phyloP scores from a whole-genome alignment of 2,113 vertebrate genomes.

The Zosterops japonicus region DNA sequence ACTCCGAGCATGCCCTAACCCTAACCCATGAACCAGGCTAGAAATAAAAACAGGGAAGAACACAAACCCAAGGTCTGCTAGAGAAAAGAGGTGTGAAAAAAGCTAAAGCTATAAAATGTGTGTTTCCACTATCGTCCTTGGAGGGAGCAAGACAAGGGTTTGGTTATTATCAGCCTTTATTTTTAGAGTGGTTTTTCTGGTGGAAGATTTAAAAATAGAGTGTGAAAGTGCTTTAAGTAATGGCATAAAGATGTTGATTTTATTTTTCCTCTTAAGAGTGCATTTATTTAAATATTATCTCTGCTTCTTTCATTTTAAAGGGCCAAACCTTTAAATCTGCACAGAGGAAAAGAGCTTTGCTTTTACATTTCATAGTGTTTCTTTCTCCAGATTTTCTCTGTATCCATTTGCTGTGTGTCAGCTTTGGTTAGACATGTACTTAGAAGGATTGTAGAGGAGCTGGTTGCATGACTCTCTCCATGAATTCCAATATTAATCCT shows the following conservation, averaged over 20 bases:
- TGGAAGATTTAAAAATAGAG: background rate
- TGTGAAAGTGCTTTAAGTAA: background rate
- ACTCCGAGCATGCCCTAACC: background rate
- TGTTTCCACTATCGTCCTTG: background rate
- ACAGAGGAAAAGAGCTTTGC: background rate
- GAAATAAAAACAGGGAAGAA: background rate
- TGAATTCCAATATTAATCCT: background rate
- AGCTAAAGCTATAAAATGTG: background rate
- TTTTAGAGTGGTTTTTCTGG: background rate
- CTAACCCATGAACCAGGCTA: background rate
- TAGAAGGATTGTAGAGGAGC: background rate
- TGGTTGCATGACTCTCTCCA: background rate
- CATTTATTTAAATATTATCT: background rate
- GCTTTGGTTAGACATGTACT: background rate
- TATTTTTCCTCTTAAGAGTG: background rate
- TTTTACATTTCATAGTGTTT: background rate
- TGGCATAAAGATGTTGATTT: background rate
- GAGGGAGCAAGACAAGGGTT: background rate
- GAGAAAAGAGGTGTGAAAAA: background rate
- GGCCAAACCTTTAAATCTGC: background rate
- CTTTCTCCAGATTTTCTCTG: background rate
- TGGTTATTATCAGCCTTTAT: background rate
- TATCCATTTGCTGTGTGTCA: background rate
- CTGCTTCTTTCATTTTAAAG: background rate
- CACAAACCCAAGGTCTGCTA: background rate